Base-by-base conservation (phyloP, 2,797 vertebrate genomes). In the Syngnathus acus region DNA sequence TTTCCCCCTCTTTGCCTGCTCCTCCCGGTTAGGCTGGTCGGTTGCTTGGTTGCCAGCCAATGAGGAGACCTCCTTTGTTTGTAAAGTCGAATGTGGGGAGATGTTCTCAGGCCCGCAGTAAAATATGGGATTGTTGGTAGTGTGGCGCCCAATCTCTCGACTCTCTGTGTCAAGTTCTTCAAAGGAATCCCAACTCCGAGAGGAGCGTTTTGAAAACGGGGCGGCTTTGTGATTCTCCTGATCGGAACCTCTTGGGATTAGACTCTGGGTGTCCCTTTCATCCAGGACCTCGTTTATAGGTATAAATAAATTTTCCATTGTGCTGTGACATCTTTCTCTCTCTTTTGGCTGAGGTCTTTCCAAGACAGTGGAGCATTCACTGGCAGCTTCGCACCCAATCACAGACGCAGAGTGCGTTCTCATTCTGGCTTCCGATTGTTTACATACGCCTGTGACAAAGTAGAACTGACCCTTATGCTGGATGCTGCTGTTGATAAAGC, bases 401-500 rank as follows among this genome's bases (percentile, higher is more conserved):
- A 84, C 54, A 43, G 89, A 77, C 13, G 77, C 26, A 21, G 82
- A 83, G 51, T 77, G 69, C 5, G 72, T 80, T 71, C 72, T 82
- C 43, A 61, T 67, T 37, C 75, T 69, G 14, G 81, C 65, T 38
- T 88, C 89, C 5, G 84, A 72, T 0, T 71, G 68, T 64, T 84
- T 87, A 66, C 81, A 89, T 67, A 92, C 68, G 37, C 90, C 91
- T 0, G 91, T 92, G 62, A 92, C 85, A 65, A 91, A 92, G 73
- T 92, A 93, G 71, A 89, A 92, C 60, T 90, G 90, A 37, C 91
- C 91, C 74, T 92, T 92, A 65, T 92, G 90, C 65, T 91, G 88
- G 76, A 91, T 88, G 78, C 87, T 90, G 75, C 89, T 89, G 64
- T 86, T 89, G 70, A 86, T 75, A n/a, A 83, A 69, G 74, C 78